These are phyloP conservation scores for Crenuchus spilurus DNA, from an alignment of 2,797 vertebrate species.

Conservation along the genomic window DNA sequence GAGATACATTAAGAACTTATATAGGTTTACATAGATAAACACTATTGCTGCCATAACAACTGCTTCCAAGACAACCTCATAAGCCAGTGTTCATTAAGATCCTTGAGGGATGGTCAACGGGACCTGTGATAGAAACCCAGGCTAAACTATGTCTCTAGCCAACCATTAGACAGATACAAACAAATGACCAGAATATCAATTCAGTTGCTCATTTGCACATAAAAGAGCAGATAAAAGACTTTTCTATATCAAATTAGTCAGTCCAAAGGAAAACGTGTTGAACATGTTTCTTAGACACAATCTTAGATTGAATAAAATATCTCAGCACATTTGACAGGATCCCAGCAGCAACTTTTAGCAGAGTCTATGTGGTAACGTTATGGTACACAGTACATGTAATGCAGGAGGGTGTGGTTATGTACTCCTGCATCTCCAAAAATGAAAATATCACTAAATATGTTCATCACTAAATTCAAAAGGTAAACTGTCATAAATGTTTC, in stretches of 20 bases:
- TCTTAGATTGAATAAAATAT: background rate
- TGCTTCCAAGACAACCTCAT: conserved; percentile 40
- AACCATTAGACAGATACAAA: conserved; percentile 35
- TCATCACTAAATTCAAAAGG: no score
- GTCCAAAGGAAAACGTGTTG: background rate
- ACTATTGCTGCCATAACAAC: conserved; percentile 61
- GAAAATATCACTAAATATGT: no score
- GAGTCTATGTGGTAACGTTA: background rate
- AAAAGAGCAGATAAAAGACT: background rate
- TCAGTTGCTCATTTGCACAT: conserved; percentile 3
- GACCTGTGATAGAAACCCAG: conserved; percentile 45
- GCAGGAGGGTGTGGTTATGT: no score
- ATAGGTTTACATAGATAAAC: conserved; percentile 24
- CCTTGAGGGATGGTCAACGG: conserved; percentile 30
- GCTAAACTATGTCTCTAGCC: conserved; percentile 50
- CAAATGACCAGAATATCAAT: background rate
- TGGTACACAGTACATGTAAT: no score
- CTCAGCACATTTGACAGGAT: background rate
- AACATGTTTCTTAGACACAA: background rate
- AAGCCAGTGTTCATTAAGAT: conserved; percentile 54
- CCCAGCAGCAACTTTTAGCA: background rate
- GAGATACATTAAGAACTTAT: conserved; percentile 10
- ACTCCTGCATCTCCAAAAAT: no score
- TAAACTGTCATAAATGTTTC: no score
- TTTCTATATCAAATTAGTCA: background rate